A percentile compares a stretch with the other conserved stretches of the same genome.
These are phyloP conservation scores for Myiopsitta monachus DNA, from an alignment of 2,113 vertebrate species.

Conservation along the genomic window DNA sequence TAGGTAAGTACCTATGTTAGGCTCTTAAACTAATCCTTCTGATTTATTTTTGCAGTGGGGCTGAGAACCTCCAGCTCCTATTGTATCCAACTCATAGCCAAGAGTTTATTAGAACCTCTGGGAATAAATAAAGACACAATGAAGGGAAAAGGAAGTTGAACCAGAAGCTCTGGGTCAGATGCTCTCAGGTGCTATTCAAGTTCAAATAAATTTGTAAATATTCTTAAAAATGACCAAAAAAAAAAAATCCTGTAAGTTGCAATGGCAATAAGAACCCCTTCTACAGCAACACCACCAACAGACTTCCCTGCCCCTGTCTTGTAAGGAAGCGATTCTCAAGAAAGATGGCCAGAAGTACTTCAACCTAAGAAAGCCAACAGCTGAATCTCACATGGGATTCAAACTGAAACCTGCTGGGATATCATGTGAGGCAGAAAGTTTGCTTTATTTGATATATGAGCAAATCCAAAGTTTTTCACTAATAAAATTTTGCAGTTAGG, in stretches of 20 bases:
- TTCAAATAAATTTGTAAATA: neutral
- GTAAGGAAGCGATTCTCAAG: neutral
- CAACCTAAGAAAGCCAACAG: neutral
- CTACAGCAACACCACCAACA: neutral
- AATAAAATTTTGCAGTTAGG: neutral
- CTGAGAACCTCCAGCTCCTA: neutral
- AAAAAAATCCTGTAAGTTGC: neutral
- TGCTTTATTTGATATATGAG: neutral
- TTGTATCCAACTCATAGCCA: neutral
- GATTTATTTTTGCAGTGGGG: neutral
- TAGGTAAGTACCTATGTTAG: constrained; percentile 8
- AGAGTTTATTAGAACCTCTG: neutral
- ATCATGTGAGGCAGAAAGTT: neutral
- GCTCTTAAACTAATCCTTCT: constrained; percentile 13
- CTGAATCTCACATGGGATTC: neutral
- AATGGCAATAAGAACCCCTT: neutral
- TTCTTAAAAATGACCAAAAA: neutral
- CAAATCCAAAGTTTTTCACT: neutral
- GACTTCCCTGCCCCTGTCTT: neutral
- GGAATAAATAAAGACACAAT: neutral
- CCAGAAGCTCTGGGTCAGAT: neutral
- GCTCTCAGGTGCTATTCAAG: neutral
- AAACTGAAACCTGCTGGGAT: neutral
- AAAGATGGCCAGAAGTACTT: neutral
- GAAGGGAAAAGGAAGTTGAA: neutral